phyloP scores from a whole-genome alignment of 2,113 vertebrate genomes.

The Thalassarche chlororhynchos region DNA sequence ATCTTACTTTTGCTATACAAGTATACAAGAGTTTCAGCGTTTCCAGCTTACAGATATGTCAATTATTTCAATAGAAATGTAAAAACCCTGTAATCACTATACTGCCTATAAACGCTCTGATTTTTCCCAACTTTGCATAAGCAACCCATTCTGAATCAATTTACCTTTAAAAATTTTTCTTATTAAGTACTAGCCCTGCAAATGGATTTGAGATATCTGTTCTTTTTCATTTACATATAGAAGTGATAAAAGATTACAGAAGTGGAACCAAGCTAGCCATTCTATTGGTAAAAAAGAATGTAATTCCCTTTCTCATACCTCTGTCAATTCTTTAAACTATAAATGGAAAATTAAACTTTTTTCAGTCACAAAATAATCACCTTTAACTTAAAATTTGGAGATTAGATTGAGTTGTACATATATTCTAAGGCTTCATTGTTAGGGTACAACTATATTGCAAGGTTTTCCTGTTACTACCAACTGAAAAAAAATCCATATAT shows the following conservation, averaged over 20 bases:
- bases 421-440: neutral
- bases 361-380: neutral
- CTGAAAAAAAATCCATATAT: neutral
- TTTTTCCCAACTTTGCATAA: neutral
- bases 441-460: neutral
- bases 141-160: neutral
- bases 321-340: neutral
- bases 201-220: neutral
- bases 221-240: neutral
- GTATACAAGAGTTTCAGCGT: neutral
- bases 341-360: neutral
- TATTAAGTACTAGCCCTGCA: neutral
- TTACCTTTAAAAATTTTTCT: neutral
- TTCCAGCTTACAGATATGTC: neutral
- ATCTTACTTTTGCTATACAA: neutral
- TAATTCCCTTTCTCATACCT: neutral
- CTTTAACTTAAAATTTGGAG: neutral
- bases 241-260: neutral
- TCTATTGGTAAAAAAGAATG: neutral
- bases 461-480: neutral
- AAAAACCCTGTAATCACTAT: neutral
- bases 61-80: neutral
- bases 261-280: neutral
- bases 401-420: neutral
- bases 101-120: neutral